Conservation (phyloP, 92 coral and sea anemone genomes). For the Paragorgia papillata region DNA sequence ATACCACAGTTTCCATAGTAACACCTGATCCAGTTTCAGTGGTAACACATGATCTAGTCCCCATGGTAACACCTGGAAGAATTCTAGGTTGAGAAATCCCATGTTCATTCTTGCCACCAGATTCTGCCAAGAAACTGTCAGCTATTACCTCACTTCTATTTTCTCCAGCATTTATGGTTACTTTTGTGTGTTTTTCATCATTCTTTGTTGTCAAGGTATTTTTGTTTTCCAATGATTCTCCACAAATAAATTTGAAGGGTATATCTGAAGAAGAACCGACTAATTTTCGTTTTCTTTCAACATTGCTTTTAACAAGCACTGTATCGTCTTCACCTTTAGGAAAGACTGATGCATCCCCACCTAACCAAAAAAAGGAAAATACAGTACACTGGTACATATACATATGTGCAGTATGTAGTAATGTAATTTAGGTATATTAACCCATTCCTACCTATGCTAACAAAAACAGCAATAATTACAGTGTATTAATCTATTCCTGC, state of each 20-base stretch:
- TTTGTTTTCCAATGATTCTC: neutral
- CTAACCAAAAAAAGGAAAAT: constrained; percentile 40
- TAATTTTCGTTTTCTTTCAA: neutral
- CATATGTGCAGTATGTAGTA: no score
- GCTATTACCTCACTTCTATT: neutral
- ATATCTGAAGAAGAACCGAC: neutral
- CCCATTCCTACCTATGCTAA: no score
- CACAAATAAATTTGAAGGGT: neutral
- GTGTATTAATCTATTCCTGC: no score
- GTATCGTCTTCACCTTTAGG: constrained; percentile 78
- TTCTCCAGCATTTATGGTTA: neutral
- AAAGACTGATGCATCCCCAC: constrained; percentile 98
- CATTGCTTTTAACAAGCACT: neutral
- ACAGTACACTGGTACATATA: no score
- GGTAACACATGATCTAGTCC: no score
- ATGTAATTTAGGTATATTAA: no score
- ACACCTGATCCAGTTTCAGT: neutral
- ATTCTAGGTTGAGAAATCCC: neutral
- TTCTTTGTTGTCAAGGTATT: neutral
- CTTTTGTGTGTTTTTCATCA: neutral
- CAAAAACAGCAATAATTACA: no score
- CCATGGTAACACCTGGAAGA: neutral
- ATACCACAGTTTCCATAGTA: neutral
- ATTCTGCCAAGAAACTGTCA: neutral
- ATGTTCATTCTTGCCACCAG: neutral